Conservation (phyloP, 2,888 invertebrate genomes). For the Palloptera scutellata region DNA sequence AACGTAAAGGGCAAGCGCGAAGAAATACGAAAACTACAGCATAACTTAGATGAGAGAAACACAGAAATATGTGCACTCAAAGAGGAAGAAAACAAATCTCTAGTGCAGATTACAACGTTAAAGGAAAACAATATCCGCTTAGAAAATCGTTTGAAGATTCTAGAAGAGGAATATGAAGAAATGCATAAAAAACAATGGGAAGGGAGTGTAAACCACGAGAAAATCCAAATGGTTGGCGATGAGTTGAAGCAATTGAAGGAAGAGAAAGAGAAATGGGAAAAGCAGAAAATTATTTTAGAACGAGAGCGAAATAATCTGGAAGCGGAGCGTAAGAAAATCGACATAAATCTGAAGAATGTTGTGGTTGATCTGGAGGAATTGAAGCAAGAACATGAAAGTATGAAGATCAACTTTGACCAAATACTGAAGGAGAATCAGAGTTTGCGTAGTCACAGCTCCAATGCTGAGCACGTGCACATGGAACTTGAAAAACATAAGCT, state of each 20-base stretch:
- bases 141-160: constrained; percentile 52
- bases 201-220: constrained; percentile 25
- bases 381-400: constrained; percentile 52
- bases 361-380: constrained; percentile 66
- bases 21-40: constrained; percentile 66
- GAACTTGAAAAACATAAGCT: constrained; percentile 68
- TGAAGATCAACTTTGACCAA: constrained; percentile 50
- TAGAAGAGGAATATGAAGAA: constrained; percentile 62
- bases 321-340: constrained; percentile 65
- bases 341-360: constrained; percentile 65
- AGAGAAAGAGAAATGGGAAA: constrained; percentile 56
- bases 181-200: constrained; percentile 44
- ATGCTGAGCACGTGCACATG: constrained; percentile 44
- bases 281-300: constrained; percentile 60
- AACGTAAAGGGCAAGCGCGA: constrained; percentile 66
- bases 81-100: constrained; percentile 57
- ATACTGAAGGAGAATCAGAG: constrained; percentile 51
- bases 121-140: constrained; percentile 59
- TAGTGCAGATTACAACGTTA: constrained; percentile 56
- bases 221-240: constrained; percentile 35
- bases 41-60: constrained; percentile 52
- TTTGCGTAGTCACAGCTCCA: constrained; percentile 42
- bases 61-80: constrained; percentile 52
- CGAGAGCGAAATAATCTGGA: constrained; percentile 57
- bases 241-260: constrained; percentile 59